Percentiles rank a stretch among this genome's conserved stretches.
These are phyloP conservation scores for Phymatocera aterrima DNA, from an alignment of 2,888 invertebrate genomes.

Conservation along the genomic window DNA sequence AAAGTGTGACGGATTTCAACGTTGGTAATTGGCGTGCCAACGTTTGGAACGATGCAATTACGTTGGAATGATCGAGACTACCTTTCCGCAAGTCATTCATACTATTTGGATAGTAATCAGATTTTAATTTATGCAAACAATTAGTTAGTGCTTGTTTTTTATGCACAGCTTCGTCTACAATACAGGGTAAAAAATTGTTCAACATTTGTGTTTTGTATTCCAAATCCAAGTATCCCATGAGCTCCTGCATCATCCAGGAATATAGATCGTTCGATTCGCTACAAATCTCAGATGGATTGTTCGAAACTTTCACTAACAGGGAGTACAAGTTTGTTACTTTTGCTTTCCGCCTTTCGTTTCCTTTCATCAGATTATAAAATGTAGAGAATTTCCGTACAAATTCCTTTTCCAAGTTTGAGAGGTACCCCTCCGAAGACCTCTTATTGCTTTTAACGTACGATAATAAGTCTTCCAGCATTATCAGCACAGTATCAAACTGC, in stretches of 20 bases:
- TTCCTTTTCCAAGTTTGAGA: conserved; percentile 56
- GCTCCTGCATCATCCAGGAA: conserved; percentile 63
- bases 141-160: conserved; percentile 53
- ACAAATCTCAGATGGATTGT: conserved; percentile 57
- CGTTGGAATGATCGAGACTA: conserved; percentile 51
- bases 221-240: conserved; percentile 53
- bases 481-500: conserved; percentile 61
- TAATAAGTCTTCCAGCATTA: conserved; percentile 64
- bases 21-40: conserved; percentile 61
- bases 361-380: conserved; percentile 56
- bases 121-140: conserved; percentile 56
- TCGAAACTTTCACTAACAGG: conserved; percentile 59
- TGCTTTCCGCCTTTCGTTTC: conserved; percentile 57
- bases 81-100: conserved; percentile 41
- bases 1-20: conserved; percentile 63
- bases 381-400: conserved; percentile 58
- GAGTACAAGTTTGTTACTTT: conserved; percentile 64
- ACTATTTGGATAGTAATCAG: conserved; percentile 27
- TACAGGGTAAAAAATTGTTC: conserved; percentile 63
- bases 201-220: conserved; percentile 63
- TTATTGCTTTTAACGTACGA: conserved; percentile 61
- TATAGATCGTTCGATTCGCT: conserved; percentile 54
- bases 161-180: conserved; percentile 55
- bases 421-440: conserved; percentile 47
- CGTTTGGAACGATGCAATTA: conserved; percentile 61